Evolutionary conservation across 2,113 vertebrate genomes (phyloP), one percentile per base, ranked within the genome.

Genomic region (Glareola pratincola): DNA sequence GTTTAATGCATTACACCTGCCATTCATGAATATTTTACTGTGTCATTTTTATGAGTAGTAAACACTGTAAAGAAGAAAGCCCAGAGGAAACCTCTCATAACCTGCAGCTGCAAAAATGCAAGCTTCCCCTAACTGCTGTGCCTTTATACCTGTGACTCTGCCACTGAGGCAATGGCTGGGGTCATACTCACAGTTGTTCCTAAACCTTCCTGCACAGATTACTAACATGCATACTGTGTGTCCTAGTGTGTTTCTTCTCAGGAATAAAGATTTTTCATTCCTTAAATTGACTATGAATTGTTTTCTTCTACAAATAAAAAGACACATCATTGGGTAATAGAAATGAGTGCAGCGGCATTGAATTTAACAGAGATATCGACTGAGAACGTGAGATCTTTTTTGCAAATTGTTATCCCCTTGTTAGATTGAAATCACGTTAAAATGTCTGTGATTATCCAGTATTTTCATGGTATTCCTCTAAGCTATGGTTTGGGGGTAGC

Each of bases 1-100:
- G 66, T 96, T 88, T 94, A 85, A 91, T 74, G 30, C 72, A 78
- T 92, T 57, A 57, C 64, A 90, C 56, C 85, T 96, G 67, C 39
- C 90, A 3, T 45, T 96, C 68, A 90, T 96, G 37, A 95, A 90
- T 94, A 95, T 93, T 95, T 97, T 34, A 94, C 47, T 56, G 29
- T 78, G 56, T 54, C 56, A 72, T 53, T 88, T 96, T 79, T 88
- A 41, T 77, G 66, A 86, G n/a, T 64, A 45, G 37, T 81, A 95
- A 96, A 96, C 60, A 84, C 19, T 24, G 64, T 20, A 85, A 92
- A 94, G 43, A 41, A 92, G 66, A 90, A 95, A 94, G 66, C 78
- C 45, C 73, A 85, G 71, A 95, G 63, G 41, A 96, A 96, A 66
- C 48, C 9, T 78, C 53, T 85, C n/a, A 43, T 20, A 68, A 56